Evolutionary conservation across 2,113 vertebrate genomes (phyloP), one percentile per base, ranked within the genome.

Genomic region (Serilophus lunatus): DNA sequence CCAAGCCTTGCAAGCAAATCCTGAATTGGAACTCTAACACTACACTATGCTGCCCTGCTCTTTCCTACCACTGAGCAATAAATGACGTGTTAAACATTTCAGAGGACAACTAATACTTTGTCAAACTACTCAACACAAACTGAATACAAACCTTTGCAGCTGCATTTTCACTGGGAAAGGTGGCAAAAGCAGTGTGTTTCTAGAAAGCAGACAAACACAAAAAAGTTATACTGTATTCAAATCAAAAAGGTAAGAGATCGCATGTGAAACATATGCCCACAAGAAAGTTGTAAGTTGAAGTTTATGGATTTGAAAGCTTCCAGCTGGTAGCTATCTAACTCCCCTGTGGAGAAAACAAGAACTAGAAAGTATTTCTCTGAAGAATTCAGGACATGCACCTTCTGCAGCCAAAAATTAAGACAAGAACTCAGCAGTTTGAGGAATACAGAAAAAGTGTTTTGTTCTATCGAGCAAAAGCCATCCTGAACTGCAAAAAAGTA

Each of bases 141-240:
- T 80, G 68, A 76, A 65, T 18, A 96, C 97, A 60, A 95, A 99
- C 99, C 98, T 99, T 99, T 74, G 97, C 86, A 68, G 99, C 99
- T 51, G 98, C 97, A 47, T 97, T 98, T 96, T 99, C 98, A 96
- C 97, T 99, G 69, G 97, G 96, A 80, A 99, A 99, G 11, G 98
- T 98, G 47, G 99, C 99, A 97, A 99, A 99, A 25, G 99, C 99
- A 44, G 98, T 98, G 88, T 99, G 98, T 98, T 99, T 99, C 99
- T 99, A 98, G 79, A 97, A 97, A 95, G 79, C 3, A 96, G 96
- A 84, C 47, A 83, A 72, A 54, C 68, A 65, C 68, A 65, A 35
- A 63, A 40, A 56, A 15, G 12, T 45, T 60, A 53, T 4, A 47
- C 6, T 23, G 5, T 49, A 47, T 40, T 84, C 24, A 10, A 59